These are phyloP conservation scores for Chrysomallon squamiferum DNA, from an alignment of 1,140 invertebrate genomes.

Conservation along the genomic window DNA sequence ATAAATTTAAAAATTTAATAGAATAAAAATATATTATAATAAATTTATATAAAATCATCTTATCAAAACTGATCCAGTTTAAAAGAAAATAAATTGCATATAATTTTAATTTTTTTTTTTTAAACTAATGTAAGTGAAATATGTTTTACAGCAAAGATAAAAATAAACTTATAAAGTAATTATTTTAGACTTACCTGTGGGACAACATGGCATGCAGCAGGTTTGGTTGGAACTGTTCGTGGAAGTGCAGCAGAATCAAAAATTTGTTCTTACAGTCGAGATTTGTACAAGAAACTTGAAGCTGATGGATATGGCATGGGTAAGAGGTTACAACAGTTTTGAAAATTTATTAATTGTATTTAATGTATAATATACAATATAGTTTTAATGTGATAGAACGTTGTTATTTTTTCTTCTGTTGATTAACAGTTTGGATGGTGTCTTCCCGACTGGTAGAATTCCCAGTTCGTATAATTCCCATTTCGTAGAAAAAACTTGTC, in stretches of 20 bases:
- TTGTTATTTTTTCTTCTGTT: not conserved
- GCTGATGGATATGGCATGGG: constrained; percentile 70
- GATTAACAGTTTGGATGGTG: not conserved
- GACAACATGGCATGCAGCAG: constrained; percentile 85
- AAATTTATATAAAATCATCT: too few species aligned
- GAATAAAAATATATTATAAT: too few species aligned
- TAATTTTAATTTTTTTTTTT: too few species aligned
- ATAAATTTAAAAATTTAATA: too few species aligned
- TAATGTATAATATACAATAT: not conserved
- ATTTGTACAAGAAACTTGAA: constrained; percentile 84
- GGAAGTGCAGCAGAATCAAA: constrained; percentile 80
- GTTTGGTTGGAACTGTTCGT: constrained; percentile 85
- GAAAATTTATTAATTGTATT: too few species aligned
- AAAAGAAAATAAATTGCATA: too few species aligned
- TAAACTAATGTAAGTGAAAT: too few species aligned
- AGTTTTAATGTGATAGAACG: not conserved
- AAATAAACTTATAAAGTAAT: too few species aligned
- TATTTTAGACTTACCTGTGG: constrained; percentile 78
- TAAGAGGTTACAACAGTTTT: constrained; percentile 12
- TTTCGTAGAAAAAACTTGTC: not conserved
- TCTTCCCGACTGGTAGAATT: not conserved
- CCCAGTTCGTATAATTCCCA: not conserved
- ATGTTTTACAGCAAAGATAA: too few species aligned
- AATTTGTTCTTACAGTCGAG: constrained; percentile 82
- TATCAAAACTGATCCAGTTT: too few species aligned